Conservation (phyloP, 2,113 vertebrate genomes). For the Gambusia affinis region DNA sequence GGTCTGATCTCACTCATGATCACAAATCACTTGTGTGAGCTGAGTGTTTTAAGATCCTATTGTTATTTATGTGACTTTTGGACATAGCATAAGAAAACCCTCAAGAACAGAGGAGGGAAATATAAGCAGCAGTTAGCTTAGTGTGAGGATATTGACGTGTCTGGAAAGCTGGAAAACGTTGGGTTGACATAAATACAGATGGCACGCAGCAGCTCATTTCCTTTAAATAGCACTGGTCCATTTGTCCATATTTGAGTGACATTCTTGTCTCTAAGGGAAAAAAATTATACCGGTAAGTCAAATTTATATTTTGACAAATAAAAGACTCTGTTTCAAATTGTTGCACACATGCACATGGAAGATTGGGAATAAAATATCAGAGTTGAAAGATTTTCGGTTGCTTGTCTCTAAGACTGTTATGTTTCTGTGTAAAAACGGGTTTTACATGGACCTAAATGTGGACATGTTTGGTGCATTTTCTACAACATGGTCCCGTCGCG, state of each 20-base stretch:
- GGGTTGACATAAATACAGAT: background rate
- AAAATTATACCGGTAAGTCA: too few species aligned
- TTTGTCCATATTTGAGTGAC: background rate
- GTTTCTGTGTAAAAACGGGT: background rate
- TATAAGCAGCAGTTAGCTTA: slow-evolving; percentile 20
- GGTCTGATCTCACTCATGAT: slow-evolving; percentile 14
- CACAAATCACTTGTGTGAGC: background rate
- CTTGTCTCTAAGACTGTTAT: background rate
- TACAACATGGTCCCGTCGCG: too few species aligned
- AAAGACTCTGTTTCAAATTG: background rate
- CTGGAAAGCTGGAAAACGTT: background rate
- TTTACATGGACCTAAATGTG: background rate
- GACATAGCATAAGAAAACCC: slow-evolving; percentile 41
- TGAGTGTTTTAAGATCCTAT: slow-evolving; percentile 16
- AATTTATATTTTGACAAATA: background rate
- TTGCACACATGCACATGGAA: too few species aligned
- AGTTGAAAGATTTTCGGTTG: background rate
- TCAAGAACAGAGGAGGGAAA: slow-evolving; percentile 25
- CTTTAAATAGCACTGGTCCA: background rate
- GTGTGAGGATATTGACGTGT: slow-evolving; percentile 20
- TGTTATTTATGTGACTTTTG: slow-evolving; percentile 9
- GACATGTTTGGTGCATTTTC: too few species aligned
- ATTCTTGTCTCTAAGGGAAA: too few species aligned
- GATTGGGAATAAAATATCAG: too few species aligned
- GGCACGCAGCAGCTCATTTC: background rate